These are phyloP conservation scores for Lasioglossum albipes DNA, from an alignment of 1,140 invertebrate genomes.

Conservation along the genomic window DNA sequence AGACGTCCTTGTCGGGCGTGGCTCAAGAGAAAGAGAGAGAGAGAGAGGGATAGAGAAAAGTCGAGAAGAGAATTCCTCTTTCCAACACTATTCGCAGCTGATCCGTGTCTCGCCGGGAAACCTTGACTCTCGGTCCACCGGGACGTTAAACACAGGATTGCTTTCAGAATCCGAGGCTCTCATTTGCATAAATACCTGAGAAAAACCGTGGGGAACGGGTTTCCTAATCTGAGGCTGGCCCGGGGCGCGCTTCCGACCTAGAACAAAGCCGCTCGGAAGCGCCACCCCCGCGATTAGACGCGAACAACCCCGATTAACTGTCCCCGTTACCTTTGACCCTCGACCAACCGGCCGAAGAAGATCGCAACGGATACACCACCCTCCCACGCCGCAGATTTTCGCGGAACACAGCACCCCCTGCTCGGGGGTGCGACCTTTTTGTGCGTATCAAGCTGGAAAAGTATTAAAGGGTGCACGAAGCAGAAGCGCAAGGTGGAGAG, in stretches of 20 bases:
- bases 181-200: constrained; percentile 45
- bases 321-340: constrained; percentile 16
- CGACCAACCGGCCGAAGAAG: not conserved
- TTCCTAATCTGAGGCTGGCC: constrained; percentile 39
- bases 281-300: constrained; percentile 10
- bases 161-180: constrained; percentile 36
- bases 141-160: constrained; percentile 45
- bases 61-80: too few species aligned
- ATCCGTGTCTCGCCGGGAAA: constrained; percentile 21
- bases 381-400: not conserved
- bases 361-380: not conserved
- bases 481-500: not conserved
- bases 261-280: constrained; percentile 32
- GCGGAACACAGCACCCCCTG: constrained; percentile 21
- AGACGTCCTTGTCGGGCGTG: too few species aligned
- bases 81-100: constrained; percentile 2
- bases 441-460: constrained; percentile 28
- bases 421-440: constrained; percentile 6
- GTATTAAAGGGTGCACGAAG: constrained; percentile 28
- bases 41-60: too few species aligned
- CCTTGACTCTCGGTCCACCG: not conserved
- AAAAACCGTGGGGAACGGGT: constrained; percentile 45
- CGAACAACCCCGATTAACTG: constrained; percentile 26
- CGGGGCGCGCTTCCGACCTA: not conserved
- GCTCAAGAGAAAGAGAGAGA: too few species aligned